These are phyloP conservation scores for Terebella lapidaria DNA, from an alignment of 2,888 invertebrate species.

Conservation along the genomic window DNA sequence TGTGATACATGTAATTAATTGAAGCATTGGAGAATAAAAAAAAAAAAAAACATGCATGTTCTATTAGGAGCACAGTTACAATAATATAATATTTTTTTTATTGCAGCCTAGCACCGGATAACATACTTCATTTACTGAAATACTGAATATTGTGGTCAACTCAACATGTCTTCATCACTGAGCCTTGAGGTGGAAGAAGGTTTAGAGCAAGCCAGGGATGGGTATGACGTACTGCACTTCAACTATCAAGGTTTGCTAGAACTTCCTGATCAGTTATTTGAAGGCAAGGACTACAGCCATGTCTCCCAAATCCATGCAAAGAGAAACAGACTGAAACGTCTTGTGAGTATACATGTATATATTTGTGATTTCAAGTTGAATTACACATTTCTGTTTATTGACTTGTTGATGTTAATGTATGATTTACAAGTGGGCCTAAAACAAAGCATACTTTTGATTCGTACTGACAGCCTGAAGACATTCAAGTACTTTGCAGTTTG, in stretches of 20 bases:
- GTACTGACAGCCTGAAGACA: too few relatives aligned
- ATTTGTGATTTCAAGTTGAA: too few relatives aligned
- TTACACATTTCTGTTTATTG: too few relatives aligned
- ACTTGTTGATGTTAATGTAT: too few relatives aligned
- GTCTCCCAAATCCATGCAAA: slow-evolving; percentile 15
- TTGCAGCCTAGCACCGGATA: not conserved
- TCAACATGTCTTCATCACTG: too few relatives aligned
- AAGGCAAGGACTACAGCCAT: slow-evolving; percentile 2
- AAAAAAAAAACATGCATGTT: not conserved
- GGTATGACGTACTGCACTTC: not conserved
- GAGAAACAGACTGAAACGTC: slow-evolving; percentile 14
- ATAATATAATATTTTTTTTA: not conserved
- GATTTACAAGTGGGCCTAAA: too few relatives aligned
- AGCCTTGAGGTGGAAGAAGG: not conserved
- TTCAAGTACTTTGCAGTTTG: too few relatives aligned
- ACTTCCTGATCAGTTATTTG: not conserved
- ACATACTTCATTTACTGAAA: not conserved
- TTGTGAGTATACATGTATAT: too few relatives aligned
- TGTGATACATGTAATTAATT: not conserved
- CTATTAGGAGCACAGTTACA: not conserved
- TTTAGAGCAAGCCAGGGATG: not conserved
- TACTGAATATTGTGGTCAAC: not conserved
- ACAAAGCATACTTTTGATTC: too few relatives aligned
- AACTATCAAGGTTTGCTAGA: not conserved
- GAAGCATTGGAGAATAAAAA: not conserved